These are phyloP conservation scores for Rhinolophus ferrumequinum DNA, from an alignment of 2,113 vertebrate genomes.

Conservation along the genomic window DNA sequence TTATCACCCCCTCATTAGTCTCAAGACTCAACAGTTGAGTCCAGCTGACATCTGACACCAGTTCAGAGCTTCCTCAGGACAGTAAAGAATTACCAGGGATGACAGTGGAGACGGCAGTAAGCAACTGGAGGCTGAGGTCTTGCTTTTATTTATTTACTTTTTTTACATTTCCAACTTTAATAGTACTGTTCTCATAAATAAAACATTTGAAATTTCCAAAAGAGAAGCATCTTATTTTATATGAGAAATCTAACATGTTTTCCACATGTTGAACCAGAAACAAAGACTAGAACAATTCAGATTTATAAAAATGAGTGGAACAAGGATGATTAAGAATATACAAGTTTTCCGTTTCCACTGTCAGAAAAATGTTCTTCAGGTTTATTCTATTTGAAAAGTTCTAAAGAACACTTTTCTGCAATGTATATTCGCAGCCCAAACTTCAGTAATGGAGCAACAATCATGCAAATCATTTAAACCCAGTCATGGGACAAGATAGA, in stretches of 20 bases:
- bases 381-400: background rate
- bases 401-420: background rate
- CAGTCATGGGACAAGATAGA: background rate
- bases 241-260: slow-evolving; percentile 14
- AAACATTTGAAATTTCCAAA: background rate
- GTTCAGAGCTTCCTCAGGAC: background rate
- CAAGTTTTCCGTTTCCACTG: background rate
- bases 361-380: background rate
- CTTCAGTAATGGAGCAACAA: background rate
- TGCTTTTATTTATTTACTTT: too few relatives aligned
- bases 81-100: background rate
- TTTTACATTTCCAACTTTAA: background rate
- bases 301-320: background rate
- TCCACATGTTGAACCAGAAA: background rate
- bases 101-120: background rate
- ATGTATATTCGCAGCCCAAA: background rate
- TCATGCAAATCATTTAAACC: background rate
- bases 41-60: background rate
- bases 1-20: background rate
- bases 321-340: background rate
- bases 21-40: background rate
- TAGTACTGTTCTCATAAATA: background rate
- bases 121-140: background rate
- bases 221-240: background rate
- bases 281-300: background rate